Evolutionary conservation across 2,797 vertebrate genomes (phyloP).

Genomic region (Amblyopsis hoosieri): DNA sequence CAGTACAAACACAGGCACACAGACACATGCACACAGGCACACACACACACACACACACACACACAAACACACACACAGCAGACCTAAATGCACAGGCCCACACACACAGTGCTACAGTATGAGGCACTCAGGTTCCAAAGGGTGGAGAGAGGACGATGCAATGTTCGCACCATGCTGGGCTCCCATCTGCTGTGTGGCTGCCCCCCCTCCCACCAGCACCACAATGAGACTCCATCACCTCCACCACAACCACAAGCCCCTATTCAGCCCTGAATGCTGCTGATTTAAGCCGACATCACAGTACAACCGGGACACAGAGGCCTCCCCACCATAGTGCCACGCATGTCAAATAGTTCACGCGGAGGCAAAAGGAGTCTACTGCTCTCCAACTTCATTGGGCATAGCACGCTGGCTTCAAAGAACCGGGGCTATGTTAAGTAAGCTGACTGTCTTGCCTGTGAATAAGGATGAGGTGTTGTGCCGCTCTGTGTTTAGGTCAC

Average conservation of each 20-base stretch:
- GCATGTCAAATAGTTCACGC: conserved; percentile 51
- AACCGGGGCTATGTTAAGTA: too few species aligned
- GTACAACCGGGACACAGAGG: conserved; percentile 27
- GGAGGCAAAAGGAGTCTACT: conserved; percentile 24
- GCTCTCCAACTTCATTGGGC: neutral
- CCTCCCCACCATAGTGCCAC: conserved; percentile 1
- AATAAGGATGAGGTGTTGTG: too few species aligned
- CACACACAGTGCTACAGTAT: conserved; percentile 22
- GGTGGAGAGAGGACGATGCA: conserved; percentile 46
- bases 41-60: conserved; percentile 15
- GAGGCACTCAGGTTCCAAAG: conserved; percentile 24
- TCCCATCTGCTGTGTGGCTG: conserved; percentile 61
- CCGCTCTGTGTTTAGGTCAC: too few species aligned
- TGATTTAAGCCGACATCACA: conserved; percentile 50
- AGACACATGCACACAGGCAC: neutral
- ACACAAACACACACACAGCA: conserved; percentile 13
- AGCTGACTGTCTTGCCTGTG: too few species aligned
- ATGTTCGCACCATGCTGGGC: conserved; percentile 52
- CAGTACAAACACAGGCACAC: neutral
- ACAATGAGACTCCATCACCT: too few species aligned
- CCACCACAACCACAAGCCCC: conserved; percentile 30
- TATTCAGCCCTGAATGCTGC: conserved; percentile 26
- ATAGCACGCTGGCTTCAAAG: neutral
- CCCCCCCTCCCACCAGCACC: conserved; percentile 13
- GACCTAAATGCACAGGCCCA: neutral